These are phyloP conservation scores for Channallabes apus DNA, from an alignment of 2,797 vertebrate genomes.

Conservation along the genomic window DNA sequence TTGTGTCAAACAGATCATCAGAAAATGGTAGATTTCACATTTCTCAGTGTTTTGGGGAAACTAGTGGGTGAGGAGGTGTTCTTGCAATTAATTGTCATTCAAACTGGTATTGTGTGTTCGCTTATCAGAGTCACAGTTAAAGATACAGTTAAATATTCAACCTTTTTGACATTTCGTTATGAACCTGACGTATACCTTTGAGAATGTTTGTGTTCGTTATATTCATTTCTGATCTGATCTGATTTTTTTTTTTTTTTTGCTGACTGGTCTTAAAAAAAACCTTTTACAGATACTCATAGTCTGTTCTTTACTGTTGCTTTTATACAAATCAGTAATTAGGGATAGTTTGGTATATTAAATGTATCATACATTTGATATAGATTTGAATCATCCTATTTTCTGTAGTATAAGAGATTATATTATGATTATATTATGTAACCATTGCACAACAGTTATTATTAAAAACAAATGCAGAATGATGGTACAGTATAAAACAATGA, in stretches of 20 bases:
- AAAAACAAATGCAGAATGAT: background rate
- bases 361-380: background rate
- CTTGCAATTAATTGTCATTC: background rate
- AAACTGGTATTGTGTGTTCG: background rate
- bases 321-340: background rate
- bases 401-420: background rate
- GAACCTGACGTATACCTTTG: slow-evolving; percentile 11
- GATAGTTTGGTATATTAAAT: background rate
- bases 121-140: background rate
- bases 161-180: background rate
- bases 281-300: background rate
- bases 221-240: slow-evolving; percentile 21
- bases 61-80: background rate
- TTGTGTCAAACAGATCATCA: slow-evolving; percentile 26
- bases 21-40: slow-evolving; percentile 19
- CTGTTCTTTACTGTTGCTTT: background rate
- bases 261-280: slow-evolving; percentile 61
- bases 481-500: background rate
- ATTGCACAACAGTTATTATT: background rate
- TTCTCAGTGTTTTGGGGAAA: slow-evolving; percentile 14
- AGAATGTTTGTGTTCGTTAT: slow-evolving; percentile 16
- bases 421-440: background rate
- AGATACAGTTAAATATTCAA: background rate
- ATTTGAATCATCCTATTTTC: background rate
- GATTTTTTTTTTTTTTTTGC: slow-evolving; percentile 47